These are phyloP conservation scores for Heliothis subflexa DNA, from an alignment of 1,140 invertebrate species.

Conservation along the genomic window DNA sequence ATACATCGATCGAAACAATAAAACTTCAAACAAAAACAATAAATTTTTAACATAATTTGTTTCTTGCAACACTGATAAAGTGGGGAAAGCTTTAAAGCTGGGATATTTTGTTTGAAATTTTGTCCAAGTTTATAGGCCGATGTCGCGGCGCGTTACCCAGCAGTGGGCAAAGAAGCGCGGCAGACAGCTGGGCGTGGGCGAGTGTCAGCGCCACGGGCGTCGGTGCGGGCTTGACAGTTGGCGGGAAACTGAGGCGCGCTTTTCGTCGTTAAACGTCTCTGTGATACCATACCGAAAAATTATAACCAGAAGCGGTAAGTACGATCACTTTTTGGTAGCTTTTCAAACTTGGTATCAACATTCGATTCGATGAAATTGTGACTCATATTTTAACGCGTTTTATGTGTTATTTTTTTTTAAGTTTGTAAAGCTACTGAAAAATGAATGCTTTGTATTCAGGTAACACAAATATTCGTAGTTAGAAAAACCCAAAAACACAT, in stretches of 20 bases:
- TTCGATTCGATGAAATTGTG: too few relatives aligned
- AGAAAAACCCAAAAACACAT: too few relatives aligned
- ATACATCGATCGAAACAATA: too few relatives aligned
- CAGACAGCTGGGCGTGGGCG: slow-evolving; percentile 51
- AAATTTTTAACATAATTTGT: too few relatives aligned
- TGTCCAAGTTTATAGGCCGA: not conserved
- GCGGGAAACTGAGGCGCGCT: slow-evolving; percentile 58
- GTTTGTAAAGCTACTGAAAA: not conserved
- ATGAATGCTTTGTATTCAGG: not conserved
- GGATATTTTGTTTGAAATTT: not conserved
- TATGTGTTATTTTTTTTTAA: not conserved
- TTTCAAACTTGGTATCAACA: not conserved
- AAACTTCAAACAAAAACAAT: too few relatives aligned
- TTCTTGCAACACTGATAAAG: too few relatives aligned
- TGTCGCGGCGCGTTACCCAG: slow-evolving; percentile 46
- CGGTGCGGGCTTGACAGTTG: slow-evolving; percentile 71
- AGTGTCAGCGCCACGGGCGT: slow-evolving; percentile 78
- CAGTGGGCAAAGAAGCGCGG: slow-evolving; percentile 61
- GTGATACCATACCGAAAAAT: slow-evolving; percentile 29
- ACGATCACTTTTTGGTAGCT: not conserved
- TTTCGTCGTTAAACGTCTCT: slow-evolving; percentile 78
- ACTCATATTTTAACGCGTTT: too few relatives aligned
- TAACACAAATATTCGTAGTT: not conserved
- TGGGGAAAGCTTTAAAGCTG: too few relatives aligned
- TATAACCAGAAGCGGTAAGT: not conserved